Evolutionary conservation across 2,113 vertebrate genomes (phyloP).

Genomic region (Calonectris borealis): DNA sequence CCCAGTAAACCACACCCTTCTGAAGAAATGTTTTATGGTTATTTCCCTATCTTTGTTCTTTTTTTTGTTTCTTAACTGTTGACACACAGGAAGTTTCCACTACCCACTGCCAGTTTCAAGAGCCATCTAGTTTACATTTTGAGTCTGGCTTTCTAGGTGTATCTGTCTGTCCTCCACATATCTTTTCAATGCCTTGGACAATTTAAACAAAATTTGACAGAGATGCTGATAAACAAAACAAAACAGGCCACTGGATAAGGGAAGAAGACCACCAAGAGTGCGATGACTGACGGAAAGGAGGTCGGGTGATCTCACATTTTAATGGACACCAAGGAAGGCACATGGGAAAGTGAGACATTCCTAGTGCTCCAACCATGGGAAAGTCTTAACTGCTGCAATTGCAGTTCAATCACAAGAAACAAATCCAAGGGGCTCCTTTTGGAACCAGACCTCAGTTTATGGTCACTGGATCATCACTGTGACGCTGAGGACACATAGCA

Average conservation of each 20-base stretch:
- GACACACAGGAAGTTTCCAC: background rate
- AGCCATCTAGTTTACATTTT: background rate
- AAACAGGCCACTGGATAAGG: background rate
- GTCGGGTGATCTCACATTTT: background rate
- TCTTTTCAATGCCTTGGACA: background rate
- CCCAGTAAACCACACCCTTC: background rate
- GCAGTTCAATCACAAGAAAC: background rate
- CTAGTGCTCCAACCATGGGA: background rate
- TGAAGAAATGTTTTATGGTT: background rate
- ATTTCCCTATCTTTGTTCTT: background rate
- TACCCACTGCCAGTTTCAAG: background rate
- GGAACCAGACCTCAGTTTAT: background rate
- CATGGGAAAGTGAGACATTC: background rate
- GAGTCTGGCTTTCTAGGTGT: background rate
- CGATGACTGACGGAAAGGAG: background rate
- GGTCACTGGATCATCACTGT: background rate
- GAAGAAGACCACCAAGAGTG: background rate
- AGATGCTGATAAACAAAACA: background rate
- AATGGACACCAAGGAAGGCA: background rate
- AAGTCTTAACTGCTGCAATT: background rate
- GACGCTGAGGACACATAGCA: background rate
- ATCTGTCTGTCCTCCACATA: background rate
- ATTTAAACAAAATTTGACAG: background rate
- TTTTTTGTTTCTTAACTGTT: background rate
- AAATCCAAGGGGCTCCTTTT: background rate